Conservation (phyloP, 2,797 vertebrate species). For the Cottoperca gobio region DNA sequence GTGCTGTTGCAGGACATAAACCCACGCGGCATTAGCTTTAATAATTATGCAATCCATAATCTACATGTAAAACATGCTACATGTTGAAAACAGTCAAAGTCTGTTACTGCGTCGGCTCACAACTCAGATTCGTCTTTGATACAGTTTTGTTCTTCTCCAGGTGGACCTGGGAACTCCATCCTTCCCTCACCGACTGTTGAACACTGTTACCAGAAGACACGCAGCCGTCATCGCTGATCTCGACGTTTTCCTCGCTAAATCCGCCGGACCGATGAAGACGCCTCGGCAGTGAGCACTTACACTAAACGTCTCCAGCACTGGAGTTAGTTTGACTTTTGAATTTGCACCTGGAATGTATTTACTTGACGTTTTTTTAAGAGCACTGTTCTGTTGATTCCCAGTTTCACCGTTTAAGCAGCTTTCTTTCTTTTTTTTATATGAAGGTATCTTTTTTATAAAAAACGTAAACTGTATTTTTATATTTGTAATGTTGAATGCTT, state of each 20-base stretch:
- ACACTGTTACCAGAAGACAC: conserved; percentile 86
- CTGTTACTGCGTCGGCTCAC: neutral
- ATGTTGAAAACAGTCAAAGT: too few species aligned
- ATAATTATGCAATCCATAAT: too few species aligned
- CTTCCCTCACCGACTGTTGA: conserved; percentile 87
- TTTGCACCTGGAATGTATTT: conserved; percentile 79
- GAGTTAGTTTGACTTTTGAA: conserved; percentile 43
- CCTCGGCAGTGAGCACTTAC: conserved; percentile 71
- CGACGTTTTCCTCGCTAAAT: conserved; percentile 84
- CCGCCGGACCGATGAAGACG: conserved; percentile 29
- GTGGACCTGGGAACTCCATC: conserved; percentile 93
- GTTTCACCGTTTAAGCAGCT: conserved; percentile 65
- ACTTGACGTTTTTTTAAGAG: conserved; percentile 70
- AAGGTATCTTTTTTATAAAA: conserved; percentile 47
- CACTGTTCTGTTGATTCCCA: conserved; percentile 69
- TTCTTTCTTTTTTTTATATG: conserved; percentile 48
- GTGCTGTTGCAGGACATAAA: neutral
- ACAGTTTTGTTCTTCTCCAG: conserved; percentile 70
- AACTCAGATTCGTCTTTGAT: too few species aligned
- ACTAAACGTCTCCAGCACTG: conserved; percentile 46
- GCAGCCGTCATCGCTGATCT: conserved; percentile 91
- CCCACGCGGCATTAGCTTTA: neutral
- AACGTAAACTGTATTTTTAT: conserved; percentile 61
- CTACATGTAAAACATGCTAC: too few species aligned
- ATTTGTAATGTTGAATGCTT: conserved; percentile 52